Conservation (phyloP, 1,140 invertebrate species). For the Vanessa tameamea region DNA sequence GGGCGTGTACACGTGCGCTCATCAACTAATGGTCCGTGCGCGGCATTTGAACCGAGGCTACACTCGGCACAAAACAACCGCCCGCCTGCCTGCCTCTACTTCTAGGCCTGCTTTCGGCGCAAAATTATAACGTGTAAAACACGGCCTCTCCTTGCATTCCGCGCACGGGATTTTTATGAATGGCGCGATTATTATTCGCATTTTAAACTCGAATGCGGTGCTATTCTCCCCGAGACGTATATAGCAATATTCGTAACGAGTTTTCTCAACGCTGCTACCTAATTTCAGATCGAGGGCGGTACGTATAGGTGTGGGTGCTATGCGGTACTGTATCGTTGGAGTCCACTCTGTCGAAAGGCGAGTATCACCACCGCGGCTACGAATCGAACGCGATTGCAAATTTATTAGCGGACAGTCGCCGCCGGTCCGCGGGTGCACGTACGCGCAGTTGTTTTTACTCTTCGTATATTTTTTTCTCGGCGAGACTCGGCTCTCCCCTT, state of each 20-base stretch:
- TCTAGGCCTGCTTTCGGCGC: constrained; percentile 72
- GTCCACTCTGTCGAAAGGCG: constrained; percentile 49
- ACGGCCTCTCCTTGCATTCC: constrained; percentile 76
- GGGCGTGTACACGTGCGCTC: constrained; percentile 74
- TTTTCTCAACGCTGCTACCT: constrained; percentile 75
- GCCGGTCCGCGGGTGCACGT: constrained; percentile 62
- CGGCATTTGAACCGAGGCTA: constrained; percentile 79
- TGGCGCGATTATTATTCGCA: constrained; percentile 78
- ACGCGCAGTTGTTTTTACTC: constrained; percentile 78
- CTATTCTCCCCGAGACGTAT: constrained; percentile 77
- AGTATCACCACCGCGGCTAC: constrained; percentile 44
- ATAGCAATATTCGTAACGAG: constrained; percentile 79
- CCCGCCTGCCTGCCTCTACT: constrained; percentile 53
- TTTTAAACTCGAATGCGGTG: constrained; percentile 78
- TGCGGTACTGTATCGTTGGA: constrained; percentile 45
- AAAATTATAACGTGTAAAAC: constrained; percentile 80
- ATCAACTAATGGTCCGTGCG: constrained; percentile 80
- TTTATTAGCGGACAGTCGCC: constrained; percentile 73
- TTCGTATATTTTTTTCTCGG: constrained; percentile 78
- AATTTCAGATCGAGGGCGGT: constrained; percentile 72
- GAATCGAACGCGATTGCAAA: constrained; percentile 76
- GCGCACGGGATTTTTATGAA: constrained; percentile 79
- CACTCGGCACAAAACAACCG: constrained; percentile 72
- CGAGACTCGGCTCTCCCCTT: constrained; percentile 77
- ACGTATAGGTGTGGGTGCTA: constrained; percentile 38